Conservation (phyloP, 1,140 invertebrate genomes). For the Chrysoperla carnea region DNA sequence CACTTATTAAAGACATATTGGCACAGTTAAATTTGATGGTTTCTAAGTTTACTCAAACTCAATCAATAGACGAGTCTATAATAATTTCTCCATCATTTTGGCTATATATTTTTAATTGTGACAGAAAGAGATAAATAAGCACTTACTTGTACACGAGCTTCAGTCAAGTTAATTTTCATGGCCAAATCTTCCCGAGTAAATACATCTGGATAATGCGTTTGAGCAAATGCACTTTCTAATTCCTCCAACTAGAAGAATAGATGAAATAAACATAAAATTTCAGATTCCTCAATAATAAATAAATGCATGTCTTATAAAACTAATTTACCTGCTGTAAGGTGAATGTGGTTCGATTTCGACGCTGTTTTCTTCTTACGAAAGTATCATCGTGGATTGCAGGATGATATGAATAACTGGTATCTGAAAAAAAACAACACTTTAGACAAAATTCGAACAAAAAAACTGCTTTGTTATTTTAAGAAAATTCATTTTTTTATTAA, state of each 20-base stretch:
- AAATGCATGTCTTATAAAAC: constrained; percentile 2
- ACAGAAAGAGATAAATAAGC: constrained; percentile 1
- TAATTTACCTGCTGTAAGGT: constrained; percentile 78
- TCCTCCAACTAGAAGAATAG: constrained; percentile 64
- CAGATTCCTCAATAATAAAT: too few relatives aligned
- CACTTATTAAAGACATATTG: too few relatives aligned
- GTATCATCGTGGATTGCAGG: constrained; percentile 92
- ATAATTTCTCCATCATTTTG: too few relatives aligned
- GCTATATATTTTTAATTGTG: background rate
- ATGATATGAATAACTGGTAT: constrained; percentile 79
- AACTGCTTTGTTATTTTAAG: too few relatives aligned
- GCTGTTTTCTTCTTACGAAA: constrained; percentile 87
- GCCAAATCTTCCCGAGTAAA: constrained; percentile 94
- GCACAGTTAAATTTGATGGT: too few relatives aligned
- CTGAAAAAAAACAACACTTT: too few relatives aligned
- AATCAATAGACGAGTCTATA: too few relatives aligned
- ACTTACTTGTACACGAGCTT: constrained; percentile 88
- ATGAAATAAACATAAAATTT: too few relatives aligned
- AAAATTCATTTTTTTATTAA: too few relatives aligned
- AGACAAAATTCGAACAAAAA: too few relatives aligned
- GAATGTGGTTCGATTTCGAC: constrained; percentile 91
- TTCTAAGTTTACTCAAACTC: too few relatives aligned
- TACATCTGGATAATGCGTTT: constrained; percentile 96
- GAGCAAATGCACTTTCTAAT: constrained; percentile 89
- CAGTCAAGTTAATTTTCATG: constrained; percentile 96